These are phyloP conservation scores for Varanus komodoensis DNA, from an alignment of 2,113 vertebrate species.

Conservation along the genomic window DNA sequence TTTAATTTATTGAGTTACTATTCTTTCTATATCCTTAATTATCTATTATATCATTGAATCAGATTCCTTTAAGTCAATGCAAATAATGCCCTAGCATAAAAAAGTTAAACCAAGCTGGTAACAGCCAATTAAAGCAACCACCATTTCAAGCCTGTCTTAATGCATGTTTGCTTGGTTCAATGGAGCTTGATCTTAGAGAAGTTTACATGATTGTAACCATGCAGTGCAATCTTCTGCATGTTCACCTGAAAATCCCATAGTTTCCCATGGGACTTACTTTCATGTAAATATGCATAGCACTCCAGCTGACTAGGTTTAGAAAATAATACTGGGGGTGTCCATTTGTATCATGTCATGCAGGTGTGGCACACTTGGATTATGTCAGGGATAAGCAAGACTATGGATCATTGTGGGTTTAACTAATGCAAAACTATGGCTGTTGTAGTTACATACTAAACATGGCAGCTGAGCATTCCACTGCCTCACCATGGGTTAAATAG, in stretches of 20 bases:
- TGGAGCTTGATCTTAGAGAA: not conserved
- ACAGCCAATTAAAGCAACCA: not conserved
- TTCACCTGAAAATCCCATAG: not conserved
- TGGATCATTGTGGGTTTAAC: too few relatives aligned
- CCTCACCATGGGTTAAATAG: too few relatives aligned
- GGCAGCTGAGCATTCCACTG: too few relatives aligned
- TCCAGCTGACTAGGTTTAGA: not conserved
- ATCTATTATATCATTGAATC: not conserved
- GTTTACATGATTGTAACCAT: not conserved
- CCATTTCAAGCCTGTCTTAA: not conserved
- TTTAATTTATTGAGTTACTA: not conserved
- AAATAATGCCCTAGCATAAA: not conserved
- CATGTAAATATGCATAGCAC: not conserved
- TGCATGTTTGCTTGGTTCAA: not conserved
- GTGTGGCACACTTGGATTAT: too few relatives aligned
- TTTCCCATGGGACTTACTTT: not conserved
- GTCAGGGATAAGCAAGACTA: too few relatives aligned
- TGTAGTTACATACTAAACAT: too few relatives aligned
- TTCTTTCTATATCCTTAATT: not conserved
- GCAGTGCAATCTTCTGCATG: not conserved
- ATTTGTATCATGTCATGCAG: too few relatives aligned
- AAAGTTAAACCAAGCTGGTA: not conserved
- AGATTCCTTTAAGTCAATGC: not conserved
- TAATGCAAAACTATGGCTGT: too few relatives aligned
- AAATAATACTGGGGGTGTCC: too few relatives aligned